Conservation (phyloP, 2,797 vertebrate species). For the Scleropages formosus region DNA sequence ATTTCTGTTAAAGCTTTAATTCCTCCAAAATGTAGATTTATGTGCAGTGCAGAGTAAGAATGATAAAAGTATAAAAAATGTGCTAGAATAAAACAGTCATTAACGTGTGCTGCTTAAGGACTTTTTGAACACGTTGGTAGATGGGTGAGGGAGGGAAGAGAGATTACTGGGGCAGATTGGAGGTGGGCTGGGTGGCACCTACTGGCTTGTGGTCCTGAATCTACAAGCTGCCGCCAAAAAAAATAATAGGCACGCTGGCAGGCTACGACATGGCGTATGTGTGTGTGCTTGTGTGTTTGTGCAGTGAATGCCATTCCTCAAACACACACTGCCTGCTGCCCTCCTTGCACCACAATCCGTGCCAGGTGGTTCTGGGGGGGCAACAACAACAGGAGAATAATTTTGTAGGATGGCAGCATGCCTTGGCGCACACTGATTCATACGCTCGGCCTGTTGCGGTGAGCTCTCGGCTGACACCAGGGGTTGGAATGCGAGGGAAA, state of each 20-base stretch:
- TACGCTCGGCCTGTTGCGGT: conserved; percentile 54
- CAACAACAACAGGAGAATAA: conserved; percentile 63
- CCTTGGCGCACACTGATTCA: conserved; percentile 41
- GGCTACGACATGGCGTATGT: too few relatives aligned
- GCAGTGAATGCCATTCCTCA: not conserved
- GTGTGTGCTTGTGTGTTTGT: not conserved
- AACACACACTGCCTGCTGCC: conserved; percentile 37
- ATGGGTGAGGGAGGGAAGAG: conserved; percentile 39
- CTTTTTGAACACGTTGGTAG: conserved; percentile 54
- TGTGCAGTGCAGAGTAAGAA: conserved; percentile 60
- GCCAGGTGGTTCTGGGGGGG: conserved; percentile 54
- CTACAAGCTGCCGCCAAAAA: conserved; percentile 52
- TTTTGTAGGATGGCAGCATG: conserved; percentile 45
- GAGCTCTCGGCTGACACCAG: conserved; percentile 45
- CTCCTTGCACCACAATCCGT: conserved; percentile 51
- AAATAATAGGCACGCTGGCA: conserved; percentile 28
- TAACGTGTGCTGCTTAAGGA: conserved; percentile 70
- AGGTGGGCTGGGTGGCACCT: conserved; percentile 60
- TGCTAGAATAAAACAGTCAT: conserved; percentile 60
- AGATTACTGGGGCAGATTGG: conserved; percentile 49
- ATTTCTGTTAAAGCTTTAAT: conserved; percentile 3
- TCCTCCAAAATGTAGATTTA: conserved; percentile 49
- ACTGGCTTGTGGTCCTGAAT: conserved; percentile 52
- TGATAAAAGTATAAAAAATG: conserved; percentile 52
- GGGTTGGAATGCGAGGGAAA: conserved; percentile 28